A percentile compares a stretch with the other conserved stretches of the same genome.
Evolutionary conservation across 2,797 vertebrate species (phyloP).

Genomic region (Arctocebus calabarensis): DNA sequence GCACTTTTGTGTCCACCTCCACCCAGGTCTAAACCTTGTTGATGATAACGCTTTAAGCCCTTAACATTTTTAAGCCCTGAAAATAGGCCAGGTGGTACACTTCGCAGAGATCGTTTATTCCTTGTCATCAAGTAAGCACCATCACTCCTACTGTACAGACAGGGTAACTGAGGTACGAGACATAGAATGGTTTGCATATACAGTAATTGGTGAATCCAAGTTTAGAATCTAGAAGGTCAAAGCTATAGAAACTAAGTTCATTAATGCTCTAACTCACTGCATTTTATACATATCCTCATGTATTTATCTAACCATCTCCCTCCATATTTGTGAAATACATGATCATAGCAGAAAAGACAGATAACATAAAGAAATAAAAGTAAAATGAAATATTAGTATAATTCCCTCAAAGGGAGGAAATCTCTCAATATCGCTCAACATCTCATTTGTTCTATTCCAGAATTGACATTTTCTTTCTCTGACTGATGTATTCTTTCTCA

Average conservation of each 20-base stretch:
- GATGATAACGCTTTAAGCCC: background rate
- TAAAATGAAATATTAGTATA: background rate
- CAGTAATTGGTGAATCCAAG: background rate
- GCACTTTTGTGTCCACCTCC: background rate
- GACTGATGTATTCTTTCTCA: background rate
- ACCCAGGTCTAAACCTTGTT: background rate
- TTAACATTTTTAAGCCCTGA: background rate
- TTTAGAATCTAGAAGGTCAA: background rate
- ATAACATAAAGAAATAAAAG: background rate
- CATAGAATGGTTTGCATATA: background rate
- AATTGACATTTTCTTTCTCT: constrained; percentile 28
- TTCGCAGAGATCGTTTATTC: background rate
- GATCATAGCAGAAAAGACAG: background rate
- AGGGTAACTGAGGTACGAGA: background rate
- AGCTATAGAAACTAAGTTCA: background rate
- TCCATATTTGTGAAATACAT: background rate
- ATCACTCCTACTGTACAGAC: background rate
- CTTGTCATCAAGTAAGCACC: background rate
- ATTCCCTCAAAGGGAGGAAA: background rate
- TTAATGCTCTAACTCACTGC: background rate
- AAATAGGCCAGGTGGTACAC: accelerated
- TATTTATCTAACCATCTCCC: background rate
- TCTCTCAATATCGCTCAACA: background rate
- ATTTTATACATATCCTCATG: background rate
- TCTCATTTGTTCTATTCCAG: background rate